Conservation (phyloP, 2,113 vertebrate species). For the Xyliphius kryptos region DNA sequence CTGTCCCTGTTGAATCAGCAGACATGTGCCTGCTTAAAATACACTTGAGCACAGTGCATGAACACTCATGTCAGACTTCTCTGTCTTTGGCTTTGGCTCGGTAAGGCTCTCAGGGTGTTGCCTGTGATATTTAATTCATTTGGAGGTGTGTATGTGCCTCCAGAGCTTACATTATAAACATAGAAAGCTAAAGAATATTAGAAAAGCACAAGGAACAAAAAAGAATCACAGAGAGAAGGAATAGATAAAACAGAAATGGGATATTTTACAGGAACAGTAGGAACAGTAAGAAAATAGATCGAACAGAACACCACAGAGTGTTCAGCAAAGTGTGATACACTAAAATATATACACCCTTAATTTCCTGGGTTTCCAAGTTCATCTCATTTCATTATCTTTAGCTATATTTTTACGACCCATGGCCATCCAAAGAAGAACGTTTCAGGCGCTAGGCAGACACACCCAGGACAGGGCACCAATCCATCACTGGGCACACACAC, state of each 20-base stretch:
- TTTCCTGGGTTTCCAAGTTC: too few relatives aligned
- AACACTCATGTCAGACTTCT: not conserved
- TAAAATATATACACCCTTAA: not conserved
- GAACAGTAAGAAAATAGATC: not conserved
- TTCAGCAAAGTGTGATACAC: not conserved
- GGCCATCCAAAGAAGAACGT: too few relatives aligned
- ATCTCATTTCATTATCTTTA: too few relatives aligned
- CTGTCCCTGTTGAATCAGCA: not conserved
- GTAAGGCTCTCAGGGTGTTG: constrained; percentile 4
- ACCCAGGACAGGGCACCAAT: too few relatives aligned
- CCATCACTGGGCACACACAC: too few relatives aligned
- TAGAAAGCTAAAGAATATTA: constrained; percentile 18
- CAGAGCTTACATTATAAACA: constrained; percentile 12
- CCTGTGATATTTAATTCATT: constrained; percentile 36
- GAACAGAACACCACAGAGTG: not conserved
- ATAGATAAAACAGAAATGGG: constrained; percentile 15
- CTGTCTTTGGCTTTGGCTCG: not conserved
- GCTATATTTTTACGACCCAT: too few relatives aligned
- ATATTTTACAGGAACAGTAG: not conserved
- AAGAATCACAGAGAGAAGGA: constrained; percentile 25
- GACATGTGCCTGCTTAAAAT: not conserved
- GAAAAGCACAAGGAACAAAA: constrained; percentile 8
- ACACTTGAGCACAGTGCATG: not conserved
- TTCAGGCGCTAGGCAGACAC: too few relatives aligned
- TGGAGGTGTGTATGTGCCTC: constrained; percentile 9